Percentiles rank a stretch among this genome's conserved stretches.
Conservation (phyloP, 2,888 invertebrate genomes). For the Drepana falcataria region DNA sequence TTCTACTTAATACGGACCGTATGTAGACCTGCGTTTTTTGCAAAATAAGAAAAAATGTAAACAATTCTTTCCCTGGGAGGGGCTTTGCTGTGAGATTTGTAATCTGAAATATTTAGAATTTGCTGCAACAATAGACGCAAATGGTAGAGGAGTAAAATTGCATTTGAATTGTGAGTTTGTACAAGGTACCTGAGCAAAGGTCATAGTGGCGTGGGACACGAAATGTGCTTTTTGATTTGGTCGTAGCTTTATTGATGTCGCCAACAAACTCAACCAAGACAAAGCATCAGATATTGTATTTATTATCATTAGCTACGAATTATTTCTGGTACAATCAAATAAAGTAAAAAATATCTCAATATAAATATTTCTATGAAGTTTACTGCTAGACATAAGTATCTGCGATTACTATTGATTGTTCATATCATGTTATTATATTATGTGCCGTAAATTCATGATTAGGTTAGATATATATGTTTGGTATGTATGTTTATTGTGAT, state of each 20-base stretch:
- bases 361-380: too few species aligned
- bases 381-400: too few species aligned
- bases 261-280: too few species aligned
- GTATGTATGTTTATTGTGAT: too few species aligned
- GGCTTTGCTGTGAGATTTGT: slow-evolving; percentile 29
- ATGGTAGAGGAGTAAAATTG: slow-evolving; percentile 13
- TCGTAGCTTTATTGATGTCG: slow-evolving; percentile 3
- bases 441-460: too few species aligned
- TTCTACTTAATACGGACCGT: slow-evolving; percentile 37
- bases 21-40: slow-evolving; percentile 43
- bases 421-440: too few species aligned
- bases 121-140: slow-evolving; percentile 25
- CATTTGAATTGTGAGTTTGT: slow-evolving; percentile 20
- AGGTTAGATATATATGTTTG: too few species aligned
- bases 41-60: slow-evolving; percentile 62
- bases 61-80: slow-evolving; percentile 46
- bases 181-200: slow-evolving; percentile 21
- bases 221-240: slow-evolving; percentile 11
- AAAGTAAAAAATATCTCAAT: too few species aligned
- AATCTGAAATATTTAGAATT: slow-evolving; percentile 24
- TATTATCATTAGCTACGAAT: too few species aligned
- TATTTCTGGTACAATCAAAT: too few species aligned
- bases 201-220: slow-evolving; percentile 28
- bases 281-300: too few species aligned
- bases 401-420: too few species aligned